Evolutionary conservation across 1,140 invertebrate genomes (phyloP).

Genomic region (Homarus americanus): DNA sequence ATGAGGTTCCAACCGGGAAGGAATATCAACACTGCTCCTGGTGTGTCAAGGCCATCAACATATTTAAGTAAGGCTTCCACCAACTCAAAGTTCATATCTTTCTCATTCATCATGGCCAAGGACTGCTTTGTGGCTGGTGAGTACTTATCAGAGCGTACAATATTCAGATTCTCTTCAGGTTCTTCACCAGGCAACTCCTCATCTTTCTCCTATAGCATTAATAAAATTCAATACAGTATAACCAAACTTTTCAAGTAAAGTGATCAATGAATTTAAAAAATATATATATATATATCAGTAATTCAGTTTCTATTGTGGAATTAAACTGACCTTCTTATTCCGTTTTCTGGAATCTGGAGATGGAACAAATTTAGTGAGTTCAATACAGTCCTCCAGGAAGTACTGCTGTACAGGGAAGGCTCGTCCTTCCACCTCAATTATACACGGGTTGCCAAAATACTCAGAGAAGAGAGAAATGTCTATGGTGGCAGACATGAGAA

Average conservation of each 20-base stretch:
- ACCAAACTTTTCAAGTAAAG: not conserved
- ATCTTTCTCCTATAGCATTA: constrained; percentile 75
- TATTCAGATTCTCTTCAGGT: constrained; percentile 77
- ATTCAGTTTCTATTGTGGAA: not conserved
- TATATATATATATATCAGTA: no score
- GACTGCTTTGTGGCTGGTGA: constrained; percentile 83
- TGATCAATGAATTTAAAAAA: not conserved
- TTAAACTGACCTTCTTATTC: constrained; percentile 74
- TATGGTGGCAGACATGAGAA: constrained; percentile 98
- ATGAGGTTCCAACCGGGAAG: constrained; percentile 97
- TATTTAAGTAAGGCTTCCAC: constrained; percentile 90
- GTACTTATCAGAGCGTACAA: constrained; percentile 77
- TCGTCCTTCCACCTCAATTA: constrained; percentile 88
- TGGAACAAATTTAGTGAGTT: constrained; percentile 89
- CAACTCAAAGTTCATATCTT: constrained; percentile 94
- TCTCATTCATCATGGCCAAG: constrained; percentile 89
- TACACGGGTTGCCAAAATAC: constrained; percentile 94
- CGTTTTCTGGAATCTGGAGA: constrained; percentile 81
- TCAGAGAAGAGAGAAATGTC: constrained; percentile 92
- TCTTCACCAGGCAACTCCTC: constrained; percentile 75
- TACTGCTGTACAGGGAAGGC: constrained; percentile 91
- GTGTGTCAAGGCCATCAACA: constrained; percentile 85
- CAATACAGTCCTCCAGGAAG: constrained; percentile 93
- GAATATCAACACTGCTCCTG: constrained; percentile 94
- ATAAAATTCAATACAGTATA: not conserved